Evolutionary conservation across 2,113 vertebrate genomes (phyloP).

Genomic region (Zosterops hypoxanthus): DNA sequence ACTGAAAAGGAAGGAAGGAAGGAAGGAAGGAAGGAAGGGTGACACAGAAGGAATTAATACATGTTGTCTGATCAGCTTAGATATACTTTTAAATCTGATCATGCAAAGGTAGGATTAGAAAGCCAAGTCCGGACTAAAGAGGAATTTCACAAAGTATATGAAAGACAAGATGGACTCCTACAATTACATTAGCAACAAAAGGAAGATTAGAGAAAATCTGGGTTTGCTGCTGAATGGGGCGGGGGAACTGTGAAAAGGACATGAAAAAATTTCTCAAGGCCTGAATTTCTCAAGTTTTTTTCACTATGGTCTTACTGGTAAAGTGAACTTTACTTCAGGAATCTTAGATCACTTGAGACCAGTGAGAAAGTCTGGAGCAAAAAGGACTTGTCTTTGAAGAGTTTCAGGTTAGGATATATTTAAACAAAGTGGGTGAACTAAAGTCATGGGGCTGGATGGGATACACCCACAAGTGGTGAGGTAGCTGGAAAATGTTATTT

Average conservation of each 20-base stretch:
- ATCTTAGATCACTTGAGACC: neutral
- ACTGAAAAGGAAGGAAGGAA: neutral
- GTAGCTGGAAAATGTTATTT: neutral
- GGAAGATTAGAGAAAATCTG: neutral
- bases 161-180: neutral
- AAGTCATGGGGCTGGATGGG: neutral
- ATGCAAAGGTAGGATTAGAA: neutral
- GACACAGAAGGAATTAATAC: neutral
- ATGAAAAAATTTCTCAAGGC: neutral
- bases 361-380: neutral
- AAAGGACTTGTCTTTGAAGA: neutral
- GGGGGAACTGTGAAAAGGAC: neutral
- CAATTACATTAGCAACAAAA: neutral
- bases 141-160: fast-evolving
- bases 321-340: neutral
- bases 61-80: neutral
- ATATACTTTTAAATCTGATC: neutral
- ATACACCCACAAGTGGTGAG: neutral
- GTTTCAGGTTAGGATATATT: neutral
- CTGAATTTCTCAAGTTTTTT: neutral
- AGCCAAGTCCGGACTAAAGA: neutral
- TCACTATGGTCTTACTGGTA: neutral
- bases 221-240: neutral
- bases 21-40: neutral
- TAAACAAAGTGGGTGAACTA: neutral